Percentiles rank a stretch among this genome's conserved stretches.
Evolutionary conservation across 1,140 invertebrate genomes (phyloP).

Genomic region (Centruroides vittatus): DNA sequence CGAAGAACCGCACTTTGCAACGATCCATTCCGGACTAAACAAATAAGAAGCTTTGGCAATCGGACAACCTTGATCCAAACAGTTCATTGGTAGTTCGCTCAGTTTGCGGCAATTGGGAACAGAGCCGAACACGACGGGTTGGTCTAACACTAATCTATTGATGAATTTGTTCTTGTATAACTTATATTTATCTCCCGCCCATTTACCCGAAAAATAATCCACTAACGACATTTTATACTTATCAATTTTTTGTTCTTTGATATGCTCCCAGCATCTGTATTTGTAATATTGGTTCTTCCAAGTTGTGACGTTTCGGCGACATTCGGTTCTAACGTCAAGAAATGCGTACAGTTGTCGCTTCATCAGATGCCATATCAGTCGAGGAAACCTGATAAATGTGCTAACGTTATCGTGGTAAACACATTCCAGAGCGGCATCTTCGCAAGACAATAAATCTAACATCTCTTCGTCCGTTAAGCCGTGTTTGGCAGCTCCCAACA

Average conservation of each 20-base stretch:
- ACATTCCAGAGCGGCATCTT: slow-evolving; percentile 48
- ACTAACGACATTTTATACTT: not conserved
- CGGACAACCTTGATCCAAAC: slow-evolving; percentile 18
- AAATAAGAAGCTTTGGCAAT: too few relatives aligned
- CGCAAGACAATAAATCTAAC: slow-evolving; percentile 51
- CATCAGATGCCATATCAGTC: not conserved
- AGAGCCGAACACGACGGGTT: slow-evolving; percentile 22
- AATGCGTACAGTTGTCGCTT: not conserved
- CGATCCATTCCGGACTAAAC: slow-evolving; percentile 42
- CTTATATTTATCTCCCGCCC: not conserved
- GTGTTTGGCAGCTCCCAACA: slow-evolving; percentile 48
- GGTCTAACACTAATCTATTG: slow-evolving; percentile 16
- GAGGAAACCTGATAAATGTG: not conserved
- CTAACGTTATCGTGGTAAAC: slow-evolving; percentile 37
- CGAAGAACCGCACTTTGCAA: slow-evolving; percentile 53
- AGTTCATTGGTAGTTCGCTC: slow-evolving; percentile 63
- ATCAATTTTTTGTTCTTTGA: not conserved
- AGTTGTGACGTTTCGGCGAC: too few relatives aligned
- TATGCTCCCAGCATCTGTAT: too few relatives aligned
- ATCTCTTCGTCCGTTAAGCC: slow-evolving; percentile 57
- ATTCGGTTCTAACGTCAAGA: too few relatives aligned
- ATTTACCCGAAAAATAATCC: not conserved
- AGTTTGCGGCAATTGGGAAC: slow-evolving; percentile 61
- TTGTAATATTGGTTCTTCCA: too few relatives aligned
- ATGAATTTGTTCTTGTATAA: not conserved